Percentiles rank a stretch among this genome's conserved stretches.
Evolutionary conservation across 1,140 invertebrate species (phyloP).

Genomic region (Drosophila parvula): DNA sequence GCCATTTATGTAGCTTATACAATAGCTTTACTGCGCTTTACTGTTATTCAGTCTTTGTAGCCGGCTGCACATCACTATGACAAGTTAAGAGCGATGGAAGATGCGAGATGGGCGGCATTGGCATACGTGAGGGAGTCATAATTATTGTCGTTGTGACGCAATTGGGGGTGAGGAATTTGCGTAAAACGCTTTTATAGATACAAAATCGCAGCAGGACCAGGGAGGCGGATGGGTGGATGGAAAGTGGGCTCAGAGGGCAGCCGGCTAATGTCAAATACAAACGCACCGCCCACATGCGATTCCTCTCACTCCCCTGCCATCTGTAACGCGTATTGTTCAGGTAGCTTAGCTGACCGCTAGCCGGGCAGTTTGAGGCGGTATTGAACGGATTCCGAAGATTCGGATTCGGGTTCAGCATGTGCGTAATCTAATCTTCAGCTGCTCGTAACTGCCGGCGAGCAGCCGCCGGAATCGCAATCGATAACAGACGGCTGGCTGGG

Average conservation of each 20-base stretch:
- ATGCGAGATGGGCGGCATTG: conserved; percentile 24
- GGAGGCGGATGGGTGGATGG: conserved; percentile 8
- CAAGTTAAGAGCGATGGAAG: neutral
- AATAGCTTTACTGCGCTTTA: no score
- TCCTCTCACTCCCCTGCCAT: neutral
- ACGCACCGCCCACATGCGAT: conserved; percentile 24
- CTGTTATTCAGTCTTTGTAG: neutral
- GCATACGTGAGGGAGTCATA: conserved; percentile 47
- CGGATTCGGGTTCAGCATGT: neutral
- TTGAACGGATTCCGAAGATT: conserved; percentile 38
- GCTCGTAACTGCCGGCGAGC: conserved; percentile 1
- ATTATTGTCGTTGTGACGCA: conserved; percentile 75
- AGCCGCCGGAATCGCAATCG: conserved; percentile 34
- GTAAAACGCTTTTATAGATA: conserved; percentile 70
- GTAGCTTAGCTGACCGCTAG: conserved; percentile 16
- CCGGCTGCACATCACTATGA: neutral
- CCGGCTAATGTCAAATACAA: conserved; percentile 52
- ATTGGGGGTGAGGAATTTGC: conserved; percentile 71
- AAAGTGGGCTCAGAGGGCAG: conserved; percentile 23
- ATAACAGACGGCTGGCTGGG: conserved; percentile 34
- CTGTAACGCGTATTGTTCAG: conserved; percentile 1
- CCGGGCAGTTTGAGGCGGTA: conserved; percentile 61
- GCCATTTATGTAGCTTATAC: no score
- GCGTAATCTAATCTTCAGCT: conserved; percentile 62
- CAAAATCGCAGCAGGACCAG: conserved; percentile 30